Evolutionary conservation across 2,797 vertebrate species (phyloP).

Genomic region (Muscicapa striata): DNA sequence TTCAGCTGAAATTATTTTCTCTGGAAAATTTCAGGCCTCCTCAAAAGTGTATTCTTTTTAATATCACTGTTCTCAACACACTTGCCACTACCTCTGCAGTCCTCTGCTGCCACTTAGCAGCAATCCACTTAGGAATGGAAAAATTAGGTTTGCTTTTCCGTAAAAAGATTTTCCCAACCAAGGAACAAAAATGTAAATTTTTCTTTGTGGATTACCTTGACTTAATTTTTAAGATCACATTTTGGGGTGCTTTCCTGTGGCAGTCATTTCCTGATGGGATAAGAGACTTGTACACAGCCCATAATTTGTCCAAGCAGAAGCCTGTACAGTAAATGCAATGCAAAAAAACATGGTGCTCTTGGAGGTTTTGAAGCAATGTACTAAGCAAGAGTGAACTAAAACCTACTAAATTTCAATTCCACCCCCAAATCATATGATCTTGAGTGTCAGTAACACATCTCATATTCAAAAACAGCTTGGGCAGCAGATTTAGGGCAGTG

Average conservation of each 20-base stretch:
- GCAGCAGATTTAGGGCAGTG: background rate
- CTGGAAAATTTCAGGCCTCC: background rate
- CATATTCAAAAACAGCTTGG: background rate
- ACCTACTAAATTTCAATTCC: background rate
- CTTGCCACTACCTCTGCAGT: background rate
- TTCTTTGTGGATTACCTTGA: background rate
- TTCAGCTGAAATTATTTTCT: background rate
- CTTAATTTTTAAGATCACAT: background rate
- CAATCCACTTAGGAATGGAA: background rate
- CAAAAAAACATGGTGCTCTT: background rate
- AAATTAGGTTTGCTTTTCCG: background rate
- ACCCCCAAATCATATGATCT: background rate
- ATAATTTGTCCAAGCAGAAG: background rate
- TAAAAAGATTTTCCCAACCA: background rate
- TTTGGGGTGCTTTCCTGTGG: background rate
- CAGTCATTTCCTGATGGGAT: background rate
- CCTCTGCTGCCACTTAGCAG: constrained; percentile 4
- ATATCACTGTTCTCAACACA: background rate
- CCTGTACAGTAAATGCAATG: background rate
- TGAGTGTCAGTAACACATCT: background rate
- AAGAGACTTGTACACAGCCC: background rate
- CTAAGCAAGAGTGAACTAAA: background rate
- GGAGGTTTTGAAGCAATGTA: background rate
- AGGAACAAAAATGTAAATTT: background rate
- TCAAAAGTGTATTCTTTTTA: background rate